Conservation (phyloP, 1,140 invertebrate species). For the Pseudachorutes palmiensis region DNA sequence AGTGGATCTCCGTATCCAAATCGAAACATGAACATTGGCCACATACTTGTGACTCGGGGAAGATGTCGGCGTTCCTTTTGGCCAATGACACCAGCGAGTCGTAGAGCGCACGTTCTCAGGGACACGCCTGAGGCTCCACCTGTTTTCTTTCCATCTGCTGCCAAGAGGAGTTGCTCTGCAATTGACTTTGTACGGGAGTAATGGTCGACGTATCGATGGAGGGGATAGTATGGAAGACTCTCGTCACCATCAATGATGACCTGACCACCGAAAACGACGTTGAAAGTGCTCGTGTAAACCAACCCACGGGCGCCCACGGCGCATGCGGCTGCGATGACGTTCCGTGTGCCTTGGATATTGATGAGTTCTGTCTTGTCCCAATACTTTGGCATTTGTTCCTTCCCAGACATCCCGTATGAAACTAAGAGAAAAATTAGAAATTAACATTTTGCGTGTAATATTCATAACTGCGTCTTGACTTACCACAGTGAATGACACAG, state of each 20-base stretch:
- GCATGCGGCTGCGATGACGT: conserved; percentile 43
- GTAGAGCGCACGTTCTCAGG: conserved; percentile 43
- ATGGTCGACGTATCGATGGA: conserved; percentile 41
- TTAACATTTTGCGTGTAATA: not conserved
- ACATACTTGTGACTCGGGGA: conserved; percentile 43
- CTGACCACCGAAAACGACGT: conserved; percentile 47
- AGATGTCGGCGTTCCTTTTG: conserved; percentile 45
- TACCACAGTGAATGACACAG: conserved; percentile 44
- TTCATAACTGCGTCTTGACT: not conserved
- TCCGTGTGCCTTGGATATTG: conserved; percentile 44
- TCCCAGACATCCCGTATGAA: conserved; percentile 47
- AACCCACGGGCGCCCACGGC: conserved; percentile 40
- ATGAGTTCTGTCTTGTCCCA: conserved; percentile 40
- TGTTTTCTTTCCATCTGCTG: conserved; percentile 36
- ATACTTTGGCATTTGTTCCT: conserved; percentile 42
- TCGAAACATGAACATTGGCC: conserved; percentile 32
- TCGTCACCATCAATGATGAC: conserved; percentile 44
- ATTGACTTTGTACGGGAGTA: conserved; percentile 45
- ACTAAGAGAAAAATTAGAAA: conserved; percentile 37
- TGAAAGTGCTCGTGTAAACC: conserved; percentile 48
- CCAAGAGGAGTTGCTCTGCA: conserved; percentile 43
- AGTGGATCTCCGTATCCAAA: conserved; percentile 41
- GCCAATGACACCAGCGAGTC: conserved; percentile 43
- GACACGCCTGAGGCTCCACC: not conserved
- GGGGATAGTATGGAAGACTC: conserved; percentile 43